phyloP scores from a whole-genome alignment of 2,888 invertebrate genomes.

The Idaea straminata region DNA sequence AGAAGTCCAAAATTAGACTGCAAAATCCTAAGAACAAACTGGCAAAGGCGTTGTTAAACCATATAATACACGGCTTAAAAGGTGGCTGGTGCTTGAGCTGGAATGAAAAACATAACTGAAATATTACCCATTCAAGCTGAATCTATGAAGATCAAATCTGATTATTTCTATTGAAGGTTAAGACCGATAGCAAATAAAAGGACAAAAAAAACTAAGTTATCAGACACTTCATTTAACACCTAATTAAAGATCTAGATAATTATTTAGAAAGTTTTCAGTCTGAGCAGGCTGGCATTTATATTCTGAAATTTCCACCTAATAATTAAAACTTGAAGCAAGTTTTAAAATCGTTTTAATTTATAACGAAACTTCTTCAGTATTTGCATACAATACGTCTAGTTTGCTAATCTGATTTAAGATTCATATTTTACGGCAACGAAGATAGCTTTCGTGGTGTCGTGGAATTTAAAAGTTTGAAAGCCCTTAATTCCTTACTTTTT shows the following conservation, averaged over 20 bases:
- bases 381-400: conserved; percentile 1
- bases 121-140: no score
- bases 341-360: conserved; percentile 22
- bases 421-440: neutral
- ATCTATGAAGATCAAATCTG: no score
- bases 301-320: conserved; percentile 17
- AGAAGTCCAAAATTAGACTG: no score
- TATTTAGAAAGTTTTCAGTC: neutral
- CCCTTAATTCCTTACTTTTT: neutral
- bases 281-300: conserved; percentile 9
- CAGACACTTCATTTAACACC: no score
- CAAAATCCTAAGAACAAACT: no score
- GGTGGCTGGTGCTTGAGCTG: no score
- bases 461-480: neutral
- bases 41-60: no score
- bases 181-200: no score
- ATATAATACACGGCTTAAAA: no score
- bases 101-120: no score
- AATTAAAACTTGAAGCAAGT: conserved; percentile 22
- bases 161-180: no score
- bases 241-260: neutral
- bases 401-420: neutral
- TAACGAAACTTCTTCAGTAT: conserved; percentile 12
- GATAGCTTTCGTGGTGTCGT: neutral
- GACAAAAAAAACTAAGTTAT: no score